These are phyloP conservation scores for Cladopsammia gracilis DNA, from an alignment of 64 coral and sea anemone genomes.

Conservation along the genomic window DNA sequence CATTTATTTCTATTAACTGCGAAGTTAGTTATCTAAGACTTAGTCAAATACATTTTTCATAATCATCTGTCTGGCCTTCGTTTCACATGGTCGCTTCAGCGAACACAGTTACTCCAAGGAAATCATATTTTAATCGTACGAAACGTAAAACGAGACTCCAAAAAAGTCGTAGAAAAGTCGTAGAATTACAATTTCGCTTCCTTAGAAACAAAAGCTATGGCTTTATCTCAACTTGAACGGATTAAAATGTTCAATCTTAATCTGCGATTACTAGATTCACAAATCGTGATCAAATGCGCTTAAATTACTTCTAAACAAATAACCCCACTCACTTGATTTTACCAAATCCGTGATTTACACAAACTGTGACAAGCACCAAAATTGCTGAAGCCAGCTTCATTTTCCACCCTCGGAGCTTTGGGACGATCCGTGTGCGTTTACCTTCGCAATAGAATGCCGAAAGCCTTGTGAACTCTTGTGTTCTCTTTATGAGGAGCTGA, in stretches of 20 bases:
- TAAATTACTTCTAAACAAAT: not conserved
- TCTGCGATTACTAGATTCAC: no score
- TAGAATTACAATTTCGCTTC: no score
- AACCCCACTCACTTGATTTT: constrained; percentile 8
- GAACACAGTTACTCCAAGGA: not conserved
- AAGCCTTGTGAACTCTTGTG: constrained; percentile 6
- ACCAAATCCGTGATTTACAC: not conserved
- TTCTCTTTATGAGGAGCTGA: not conserved
- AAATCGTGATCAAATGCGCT: not conserved
- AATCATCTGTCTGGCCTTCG: not conserved
- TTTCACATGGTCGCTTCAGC: not conserved
- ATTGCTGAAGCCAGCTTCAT: not conserved
- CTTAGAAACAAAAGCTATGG: no score
- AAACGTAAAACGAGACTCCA: no score
- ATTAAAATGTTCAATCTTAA: no score
- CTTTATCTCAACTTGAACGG: not conserved
- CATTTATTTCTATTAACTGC: not conserved
- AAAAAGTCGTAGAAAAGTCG: no score
- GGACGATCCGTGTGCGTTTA: not conserved
- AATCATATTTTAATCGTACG: not conserved
- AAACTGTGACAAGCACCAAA: not conserved
- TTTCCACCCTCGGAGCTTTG: not conserved
- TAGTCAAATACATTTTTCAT: not conserved
- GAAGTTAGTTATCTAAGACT: not conserved
- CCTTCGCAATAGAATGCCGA: constrained; percentile 5